A percentile compares a stretch with the other conserved stretches of the same genome.
phyloP scores from a whole-genome alignment of 2,113 vertebrate genomes.

The Felis chaus region DNA sequence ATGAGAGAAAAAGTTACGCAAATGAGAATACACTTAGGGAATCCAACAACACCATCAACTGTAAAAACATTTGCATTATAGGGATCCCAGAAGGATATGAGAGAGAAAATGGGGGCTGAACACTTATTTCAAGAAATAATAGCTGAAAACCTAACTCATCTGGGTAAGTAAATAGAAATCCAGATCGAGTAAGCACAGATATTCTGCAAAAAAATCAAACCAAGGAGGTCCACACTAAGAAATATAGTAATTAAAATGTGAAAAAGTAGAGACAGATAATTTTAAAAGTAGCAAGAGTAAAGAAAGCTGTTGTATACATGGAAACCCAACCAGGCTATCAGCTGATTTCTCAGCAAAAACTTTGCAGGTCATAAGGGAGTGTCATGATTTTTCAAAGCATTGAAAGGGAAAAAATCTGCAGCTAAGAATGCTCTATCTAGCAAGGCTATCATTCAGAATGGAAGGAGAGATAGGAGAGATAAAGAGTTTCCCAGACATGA shows the following conservation, averaged over 20 bases:
- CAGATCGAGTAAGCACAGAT: background rate
- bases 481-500: no score
- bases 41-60: background rate
- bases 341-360: background rate
- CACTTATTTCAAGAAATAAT: background rate
- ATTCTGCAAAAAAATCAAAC: background rate
- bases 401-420: no score
- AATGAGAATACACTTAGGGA: background rate
- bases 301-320: background rate
- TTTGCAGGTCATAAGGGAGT: no score
- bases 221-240: background rate
- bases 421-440: no score
- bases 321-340: background rate
- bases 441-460: no score
- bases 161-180: background rate
- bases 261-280: background rate
- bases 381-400: no score
- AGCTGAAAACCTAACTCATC: background rate
- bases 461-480: no score
- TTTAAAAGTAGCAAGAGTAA: background rate
- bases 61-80: background rate
- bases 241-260: background rate
- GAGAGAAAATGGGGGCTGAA: background rate
- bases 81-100: background rate
- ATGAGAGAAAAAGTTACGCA: background rate